These are phyloP conservation scores for Madoqua kirkii DNA, from an alignment of 2,113 vertebrate species.

Conservation along the genomic window DNA sequence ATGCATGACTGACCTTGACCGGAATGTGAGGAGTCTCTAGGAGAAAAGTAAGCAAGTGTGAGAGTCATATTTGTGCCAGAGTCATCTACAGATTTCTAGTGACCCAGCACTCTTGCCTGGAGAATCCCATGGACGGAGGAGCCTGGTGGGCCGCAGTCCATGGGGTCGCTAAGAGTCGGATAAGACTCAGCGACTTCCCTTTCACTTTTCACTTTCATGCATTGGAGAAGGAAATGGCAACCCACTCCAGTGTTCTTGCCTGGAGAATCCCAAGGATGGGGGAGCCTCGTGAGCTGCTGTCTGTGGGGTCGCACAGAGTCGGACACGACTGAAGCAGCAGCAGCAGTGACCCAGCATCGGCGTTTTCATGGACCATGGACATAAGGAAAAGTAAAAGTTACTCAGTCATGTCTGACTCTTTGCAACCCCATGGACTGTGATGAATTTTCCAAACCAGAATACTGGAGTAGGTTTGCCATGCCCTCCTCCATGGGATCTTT, in stretches of 20 bases:
- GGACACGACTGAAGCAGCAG: too few relatives aligned
- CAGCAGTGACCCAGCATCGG: not conserved
- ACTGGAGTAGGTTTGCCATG: not conserved
- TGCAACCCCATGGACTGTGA: not conserved
- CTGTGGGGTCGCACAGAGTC: too few relatives aligned
- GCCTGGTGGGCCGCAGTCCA: too few relatives aligned
- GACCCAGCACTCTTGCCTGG: too few relatives aligned
- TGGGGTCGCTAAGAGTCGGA: too few relatives aligned
- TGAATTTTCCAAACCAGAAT: not conserved
- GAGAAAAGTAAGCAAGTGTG: not conserved
- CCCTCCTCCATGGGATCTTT: not conserved
- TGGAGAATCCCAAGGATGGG: too few relatives aligned
- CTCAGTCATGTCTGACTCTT: not conserved
- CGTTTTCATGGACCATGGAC: not conserved
- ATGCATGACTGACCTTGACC: not conserved
- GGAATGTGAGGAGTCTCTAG: not conserved
- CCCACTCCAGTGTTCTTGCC: too few relatives aligned
- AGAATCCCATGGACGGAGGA: too few relatives aligned
- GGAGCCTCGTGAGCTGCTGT: too few relatives aligned
- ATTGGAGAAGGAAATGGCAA: too few relatives aligned
- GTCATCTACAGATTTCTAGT: not conserved
- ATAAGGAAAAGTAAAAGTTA: not conserved
- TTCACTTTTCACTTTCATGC: too few relatives aligned
- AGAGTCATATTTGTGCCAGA: not conserved
- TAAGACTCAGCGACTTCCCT: too few relatives aligned